A percentile compares a stretch with the other conserved stretches of the same genome.
Evolutionary conservation across 2,888 invertebrate genomes (phyloP).

Genomic region (Drosophila kokeensis): DNA sequence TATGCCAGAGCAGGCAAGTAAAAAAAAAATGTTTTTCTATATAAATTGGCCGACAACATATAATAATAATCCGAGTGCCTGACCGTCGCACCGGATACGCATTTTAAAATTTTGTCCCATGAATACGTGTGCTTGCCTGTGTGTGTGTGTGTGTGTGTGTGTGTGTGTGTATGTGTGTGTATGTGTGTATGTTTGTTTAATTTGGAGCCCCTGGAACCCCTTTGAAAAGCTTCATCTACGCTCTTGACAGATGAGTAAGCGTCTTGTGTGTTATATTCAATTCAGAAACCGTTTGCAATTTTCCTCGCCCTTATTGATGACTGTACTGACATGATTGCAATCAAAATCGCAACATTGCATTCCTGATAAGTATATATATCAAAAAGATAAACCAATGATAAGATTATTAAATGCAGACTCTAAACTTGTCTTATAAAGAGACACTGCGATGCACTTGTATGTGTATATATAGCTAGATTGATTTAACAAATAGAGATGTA

Average conservation of each 20-base stretch:
- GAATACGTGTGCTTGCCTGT: slow-evolving; percentile 22
- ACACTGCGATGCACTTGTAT: neutral
- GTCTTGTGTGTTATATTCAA: slow-evolving; percentile 12
- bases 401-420: neutral
- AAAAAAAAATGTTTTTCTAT: slow-evolving; percentile 42
- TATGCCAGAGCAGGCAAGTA: slow-evolving; percentile 55
- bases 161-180: slow-evolving; percentile 23
- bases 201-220: slow-evolving; percentile 28
- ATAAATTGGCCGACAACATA: slow-evolving; percentile 57
- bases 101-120: slow-evolving; percentile 65
- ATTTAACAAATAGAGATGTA: neutral
- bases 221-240: slow-evolving; percentile 20
- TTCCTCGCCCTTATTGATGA: slow-evolving; percentile 1
- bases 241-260: slow-evolving; percentile 49
- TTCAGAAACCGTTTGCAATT: slow-evolving; percentile 18
- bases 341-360: neutral
- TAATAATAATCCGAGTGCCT: slow-evolving; percentile 60
- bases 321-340: neutral
- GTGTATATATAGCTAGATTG: neutral
- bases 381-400: neutral
- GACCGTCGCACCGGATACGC: slow-evolving; percentile 73
- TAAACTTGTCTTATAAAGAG: neutral
- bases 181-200: slow-evolving; percentile 34
- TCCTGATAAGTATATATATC: neutral
- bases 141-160: slow-evolving; percentile 12